A percentile compares a stretch with the other conserved stretches of the same genome.
Conservation (phyloP, 2,888 invertebrate species). For the Dusona sp. region DNA sequence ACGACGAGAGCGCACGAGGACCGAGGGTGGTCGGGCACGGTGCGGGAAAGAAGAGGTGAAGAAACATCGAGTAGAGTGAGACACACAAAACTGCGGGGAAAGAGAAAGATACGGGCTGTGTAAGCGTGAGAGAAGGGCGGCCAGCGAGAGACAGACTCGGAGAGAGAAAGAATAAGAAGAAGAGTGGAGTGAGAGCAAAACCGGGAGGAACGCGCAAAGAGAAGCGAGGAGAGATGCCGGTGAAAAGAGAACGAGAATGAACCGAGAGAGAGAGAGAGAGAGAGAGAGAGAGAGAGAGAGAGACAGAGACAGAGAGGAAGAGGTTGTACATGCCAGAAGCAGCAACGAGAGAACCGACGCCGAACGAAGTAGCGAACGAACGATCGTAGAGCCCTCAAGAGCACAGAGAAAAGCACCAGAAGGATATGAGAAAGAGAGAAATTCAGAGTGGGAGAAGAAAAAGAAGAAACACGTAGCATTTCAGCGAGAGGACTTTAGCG, state of each 20-base stretch:
- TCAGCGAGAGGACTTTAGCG: constrained; percentile 57
- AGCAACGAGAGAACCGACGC: constrained; percentile 61
- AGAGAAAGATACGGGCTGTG: constrained; percentile 20
- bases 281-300: constrained; percentile 23
- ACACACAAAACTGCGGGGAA: constrained; percentile 21
- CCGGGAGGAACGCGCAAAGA: constrained; percentile 44
- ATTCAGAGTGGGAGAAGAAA: constrained; percentile 25
- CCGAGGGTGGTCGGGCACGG: constrained; percentile 39
- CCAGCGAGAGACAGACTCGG: constrained; percentile 19
- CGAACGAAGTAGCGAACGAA: constrained; percentile 60
- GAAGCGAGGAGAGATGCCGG: constrained; percentile 43
- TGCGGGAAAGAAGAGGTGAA: constrained; percentile 25
- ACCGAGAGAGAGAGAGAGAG: constrained; percentile 33
- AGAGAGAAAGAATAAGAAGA: constrained; percentile 20
- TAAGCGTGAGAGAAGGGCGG: constrained; percentile 14
- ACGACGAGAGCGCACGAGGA: constrained; percentile 50
- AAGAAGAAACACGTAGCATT: constrained; percentile 55
- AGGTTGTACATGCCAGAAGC: constrained; percentile 51
- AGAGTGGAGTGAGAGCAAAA: constrained; percentile 44
- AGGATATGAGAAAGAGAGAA: constrained; percentile 44
- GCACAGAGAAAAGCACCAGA: constrained; percentile 24
- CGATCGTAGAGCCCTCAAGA: constrained; percentile 50
- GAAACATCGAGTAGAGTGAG: constrained; percentile 19
- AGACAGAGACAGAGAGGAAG: too few relatives aligned
- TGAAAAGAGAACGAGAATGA: constrained; percentile 39